A percentile compares a stretch with the other conserved stretches of the same genome.
Evolutionary conservation across 1,140 invertebrate genomes (phyloP).

Genomic region (Wasmannia auropunctata): DNA sequence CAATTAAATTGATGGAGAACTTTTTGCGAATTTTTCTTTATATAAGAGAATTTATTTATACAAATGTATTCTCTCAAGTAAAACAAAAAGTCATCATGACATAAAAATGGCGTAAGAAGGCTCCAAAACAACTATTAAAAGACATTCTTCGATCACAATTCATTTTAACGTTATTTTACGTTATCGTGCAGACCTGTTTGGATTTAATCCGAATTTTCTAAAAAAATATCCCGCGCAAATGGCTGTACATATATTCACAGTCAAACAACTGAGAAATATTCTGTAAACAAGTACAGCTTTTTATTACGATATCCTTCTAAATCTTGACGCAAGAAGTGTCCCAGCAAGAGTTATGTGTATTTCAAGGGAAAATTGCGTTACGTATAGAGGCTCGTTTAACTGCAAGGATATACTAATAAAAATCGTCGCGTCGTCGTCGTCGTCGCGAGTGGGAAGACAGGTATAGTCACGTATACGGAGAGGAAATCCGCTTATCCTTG

Average conservation of each 20-base stretch:
- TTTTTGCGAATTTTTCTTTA: neutral
- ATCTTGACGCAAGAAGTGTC: neutral
- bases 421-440: neutral
- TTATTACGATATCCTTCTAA: neutral
- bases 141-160: too few relatives aligned
- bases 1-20: too few relatives aligned
- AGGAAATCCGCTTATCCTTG: conserved; percentile 32
- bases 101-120: too few relatives aligned
- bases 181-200: too few relatives aligned
- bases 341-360: neutral
- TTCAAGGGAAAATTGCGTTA: neutral
- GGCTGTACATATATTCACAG: neutral
- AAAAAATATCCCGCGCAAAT: neutral
- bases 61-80: too few relatives aligned
- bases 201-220: neutral
- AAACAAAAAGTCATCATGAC: too few relatives aligned
- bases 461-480: neutral
- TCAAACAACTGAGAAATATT: neutral
- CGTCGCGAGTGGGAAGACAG: neutral
- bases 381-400: neutral
- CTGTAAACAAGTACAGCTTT: neutral
- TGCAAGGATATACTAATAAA: conserved; percentile 38
- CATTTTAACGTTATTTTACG: too few relatives aligned
- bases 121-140: too few relatives aligned
- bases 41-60: neutral